Percentiles rank a stretch among this genome's conserved stretches.
These are phyloP conservation scores for Phthorimaea operculella DNA, from an alignment of 1,140 invertebrate genomes.

Conservation along the genomic window DNA sequence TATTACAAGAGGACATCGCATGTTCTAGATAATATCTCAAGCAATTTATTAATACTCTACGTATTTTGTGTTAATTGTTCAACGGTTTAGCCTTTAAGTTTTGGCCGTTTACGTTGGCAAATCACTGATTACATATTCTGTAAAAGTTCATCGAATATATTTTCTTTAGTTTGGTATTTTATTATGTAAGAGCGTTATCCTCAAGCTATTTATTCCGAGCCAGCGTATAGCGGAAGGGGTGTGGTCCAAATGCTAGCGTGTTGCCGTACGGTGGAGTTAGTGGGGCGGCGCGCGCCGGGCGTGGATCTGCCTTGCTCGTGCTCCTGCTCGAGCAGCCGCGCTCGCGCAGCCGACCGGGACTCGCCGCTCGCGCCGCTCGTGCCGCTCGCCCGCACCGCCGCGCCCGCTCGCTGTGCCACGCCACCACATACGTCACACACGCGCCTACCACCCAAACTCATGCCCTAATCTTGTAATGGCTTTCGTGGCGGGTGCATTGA, in stretches of 20 bases:
- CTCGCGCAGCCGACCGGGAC: conserved; percentile 23
- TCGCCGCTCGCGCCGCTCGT: conserved; percentile 11
- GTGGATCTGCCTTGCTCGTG: conserved; percentile 61
- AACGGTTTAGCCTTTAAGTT: too few species aligned
- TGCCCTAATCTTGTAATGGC: neutral
- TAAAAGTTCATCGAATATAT: too few species aligned
- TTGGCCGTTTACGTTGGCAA: too few species aligned
- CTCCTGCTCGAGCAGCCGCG: conserved; percentile 56
- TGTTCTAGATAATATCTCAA: too few species aligned
- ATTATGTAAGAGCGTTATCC: too few species aligned
- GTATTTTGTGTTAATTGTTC: too few species aligned
- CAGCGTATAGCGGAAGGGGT: neutral
- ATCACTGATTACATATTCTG: too few species aligned
- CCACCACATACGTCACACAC: conserved; percentile 29
- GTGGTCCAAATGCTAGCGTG: conserved; percentile 8
- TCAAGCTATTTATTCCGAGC: neutral
- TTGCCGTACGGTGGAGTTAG: conserved; percentile 8
- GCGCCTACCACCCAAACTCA: conserved; percentile 7
- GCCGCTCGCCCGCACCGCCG: conserved; percentile 15
- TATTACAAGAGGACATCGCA: too few species aligned
- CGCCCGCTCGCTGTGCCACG: conserved; percentile 23
- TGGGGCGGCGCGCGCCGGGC: conserved; percentile 44
- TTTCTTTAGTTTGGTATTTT: too few species aligned
- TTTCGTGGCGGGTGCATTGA: too few species aligned
- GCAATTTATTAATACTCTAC: too few species aligned